phyloP scores from a whole-genome alignment of 2,888 invertebrate genomes.

The Eupithecia pulchellata region DNA sequence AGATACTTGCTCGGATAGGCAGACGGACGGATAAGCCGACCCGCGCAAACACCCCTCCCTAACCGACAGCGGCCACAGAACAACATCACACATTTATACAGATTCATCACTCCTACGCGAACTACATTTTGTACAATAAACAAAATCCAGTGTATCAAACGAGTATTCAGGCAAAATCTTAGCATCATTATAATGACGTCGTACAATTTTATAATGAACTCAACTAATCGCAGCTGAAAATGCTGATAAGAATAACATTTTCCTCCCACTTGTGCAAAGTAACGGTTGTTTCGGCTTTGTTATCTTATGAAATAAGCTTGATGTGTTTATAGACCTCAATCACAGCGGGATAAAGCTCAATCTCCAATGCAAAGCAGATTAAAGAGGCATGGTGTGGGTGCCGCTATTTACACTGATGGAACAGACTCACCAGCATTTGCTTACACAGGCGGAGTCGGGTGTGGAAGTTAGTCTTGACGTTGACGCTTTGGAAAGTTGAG shows the following conservation, averaged over 20 bases:
- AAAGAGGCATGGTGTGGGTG: not conserved
- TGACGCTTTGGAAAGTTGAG: slow-evolving; percentile 4
- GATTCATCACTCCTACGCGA: not conserved
- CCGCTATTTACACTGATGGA: slow-evolving; percentile 1
- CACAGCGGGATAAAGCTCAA: not conserved
- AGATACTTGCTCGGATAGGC: slow-evolving; percentile 43
- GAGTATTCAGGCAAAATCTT: not conserved
- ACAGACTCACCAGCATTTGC: slow-evolving; percentile 20
- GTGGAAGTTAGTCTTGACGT: slow-evolving; percentile 21
- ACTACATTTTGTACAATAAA: not conserved
- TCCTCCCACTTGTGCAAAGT: not conserved
- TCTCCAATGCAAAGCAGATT: not conserved
- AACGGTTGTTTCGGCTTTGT: slow-evolving; percentile 1
- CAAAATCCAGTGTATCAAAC: not conserved
- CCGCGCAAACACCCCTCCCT: slow-evolving; percentile 17
- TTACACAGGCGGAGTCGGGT: slow-evolving; percentile 15
- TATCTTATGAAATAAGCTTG: not conserved
- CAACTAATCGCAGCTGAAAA: not conserved
- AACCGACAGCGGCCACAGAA: not conserved
- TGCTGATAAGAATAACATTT: not conserved
- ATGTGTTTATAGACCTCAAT: not conserved
- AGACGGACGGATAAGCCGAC: slow-evolving; percentile 49
- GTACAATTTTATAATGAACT: not conserved
- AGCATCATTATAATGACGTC: not conserved
- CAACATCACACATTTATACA: not conserved